Evolutionary conservation across 2,113 vertebrate genomes (phyloP), one percentile per base, ranked within the genome.

Genomic region (Hiodon tergisus): DNA sequence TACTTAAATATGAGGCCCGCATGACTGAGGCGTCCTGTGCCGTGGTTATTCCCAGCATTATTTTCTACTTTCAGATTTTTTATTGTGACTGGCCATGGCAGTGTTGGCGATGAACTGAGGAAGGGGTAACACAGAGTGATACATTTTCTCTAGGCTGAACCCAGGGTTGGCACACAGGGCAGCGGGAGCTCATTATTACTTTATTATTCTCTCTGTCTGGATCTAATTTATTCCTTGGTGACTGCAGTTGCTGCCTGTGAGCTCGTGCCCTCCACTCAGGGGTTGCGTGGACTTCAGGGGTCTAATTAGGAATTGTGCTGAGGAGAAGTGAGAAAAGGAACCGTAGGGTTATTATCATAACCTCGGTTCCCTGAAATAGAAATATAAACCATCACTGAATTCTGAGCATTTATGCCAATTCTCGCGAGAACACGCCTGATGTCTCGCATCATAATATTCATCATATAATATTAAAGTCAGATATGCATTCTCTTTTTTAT

Each of bases 181-280:
- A 75, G 76, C 83, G 76, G 71, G 78, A 76, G 79, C 83, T 87
- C 83, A 82, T 85, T 85, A 83, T 85, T 78, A 81, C 83, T 81
- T 82, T 83, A 83, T 85, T 85, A 87, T 83, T 78, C 80, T 81
- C 74, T 75, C 77, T 74, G 71, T 82, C 83, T 78, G 81, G 58
- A 69, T 85, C 77, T 85, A 87, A 87, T 85, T 81, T 82, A 85
- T 87, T 85, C 83, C 83, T 80, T 69, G 66, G 82, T 80, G 72
- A 48, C 67, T 74, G 67, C 63, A 66, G 72, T 63, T 78, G 59
- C 77, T 69, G 67, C 58, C 60, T 53, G 51, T 14, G 52, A 8
- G 7, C 67, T 4, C 59, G 71, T 53, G 50, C 17, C 76, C n/a
- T 50, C 60, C n/a, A 3, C 50, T 54, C 17, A 66, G 75, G 69